Conservation (phyloP, 2,888 invertebrate genomes). For the Rutpela maculata region DNA sequence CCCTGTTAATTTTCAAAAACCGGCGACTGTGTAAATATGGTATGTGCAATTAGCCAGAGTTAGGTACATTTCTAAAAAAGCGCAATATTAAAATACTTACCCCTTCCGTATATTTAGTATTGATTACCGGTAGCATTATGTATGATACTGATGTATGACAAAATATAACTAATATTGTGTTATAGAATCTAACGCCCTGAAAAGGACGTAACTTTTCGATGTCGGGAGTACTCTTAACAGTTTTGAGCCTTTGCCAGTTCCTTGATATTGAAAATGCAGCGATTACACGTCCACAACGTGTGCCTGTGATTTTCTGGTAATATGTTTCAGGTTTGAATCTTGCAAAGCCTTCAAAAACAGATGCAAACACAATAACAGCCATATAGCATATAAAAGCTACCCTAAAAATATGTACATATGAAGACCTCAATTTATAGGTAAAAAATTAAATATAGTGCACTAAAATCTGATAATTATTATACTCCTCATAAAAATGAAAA, state of each 20-base stretch:
- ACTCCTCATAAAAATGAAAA: no score
- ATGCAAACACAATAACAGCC: slow-evolving; percentile 49
- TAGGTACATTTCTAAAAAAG: no score
- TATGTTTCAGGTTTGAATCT: background rate
- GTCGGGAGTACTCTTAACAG: slow-evolving; percentile 38
- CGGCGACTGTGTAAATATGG: no score
- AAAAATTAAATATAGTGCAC: no score
- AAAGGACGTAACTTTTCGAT: slow-evolving; percentile 47
- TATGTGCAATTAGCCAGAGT: no score
- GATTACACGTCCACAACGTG: slow-evolving; percentile 52
- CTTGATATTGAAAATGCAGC: slow-evolving; percentile 58
- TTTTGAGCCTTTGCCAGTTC: slow-evolving; percentile 56
- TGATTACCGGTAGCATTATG: slow-evolving; percentile 45
- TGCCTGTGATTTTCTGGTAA: slow-evolving; percentile 11
- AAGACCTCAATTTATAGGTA: no score
- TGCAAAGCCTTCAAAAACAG: slow-evolving; percentile 47
- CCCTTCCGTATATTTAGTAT: slow-evolving; percentile 49
- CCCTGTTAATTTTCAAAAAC: no score
- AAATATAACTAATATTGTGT: slow-evolving; percentile 46
- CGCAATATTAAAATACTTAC: slow-evolving; percentile 39
- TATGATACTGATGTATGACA: slow-evolving; percentile 42
- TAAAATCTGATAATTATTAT: no score
- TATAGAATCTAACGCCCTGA: slow-evolving; percentile 52
- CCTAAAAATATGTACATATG: slow-evolving; percentile 15
- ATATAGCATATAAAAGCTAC: slow-evolving; percentile 43